phyloP scores from a whole-genome alignment of 2,113 vertebrate genomes.

The Ornithorhynchus anatinus region DNA sequence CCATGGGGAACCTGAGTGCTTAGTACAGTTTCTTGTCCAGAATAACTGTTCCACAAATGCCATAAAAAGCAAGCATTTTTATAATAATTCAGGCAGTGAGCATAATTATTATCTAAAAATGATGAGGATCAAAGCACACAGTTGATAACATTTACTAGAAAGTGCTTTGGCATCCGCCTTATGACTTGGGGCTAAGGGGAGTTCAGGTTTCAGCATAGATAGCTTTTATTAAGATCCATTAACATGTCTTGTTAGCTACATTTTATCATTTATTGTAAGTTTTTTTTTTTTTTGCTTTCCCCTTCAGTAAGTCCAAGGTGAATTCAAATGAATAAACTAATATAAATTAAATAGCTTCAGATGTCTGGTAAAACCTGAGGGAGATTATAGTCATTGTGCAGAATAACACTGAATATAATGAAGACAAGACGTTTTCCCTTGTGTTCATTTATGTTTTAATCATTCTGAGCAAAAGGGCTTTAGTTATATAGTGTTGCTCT shows the following conservation, averaged over 20 bases:
- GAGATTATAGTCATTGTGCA: constrained; percentile 30
- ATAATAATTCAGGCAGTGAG: background rate
- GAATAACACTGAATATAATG: constrained; percentile 29
- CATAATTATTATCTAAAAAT: constrained; percentile 24
- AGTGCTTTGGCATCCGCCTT: background rate
- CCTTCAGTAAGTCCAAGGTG: constrained; percentile 19
- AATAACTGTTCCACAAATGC: too few relatives aligned
- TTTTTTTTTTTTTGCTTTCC: background rate
- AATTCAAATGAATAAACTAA: constrained; percentile 48
- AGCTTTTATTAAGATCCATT: constrained; percentile 14
- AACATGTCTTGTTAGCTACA: constrained; percentile 34
- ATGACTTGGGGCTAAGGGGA: constrained; percentile 11
- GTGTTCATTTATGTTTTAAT: constrained; percentile 41
- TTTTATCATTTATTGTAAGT: constrained; percentile 8
- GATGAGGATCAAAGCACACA: background rate
- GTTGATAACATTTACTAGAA: constrained; percentile 7
- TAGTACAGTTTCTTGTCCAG: too few relatives aligned
- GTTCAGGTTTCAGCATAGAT: background rate
- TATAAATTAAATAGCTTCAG: constrained; percentile 38
- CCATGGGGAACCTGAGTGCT: too few relatives aligned
- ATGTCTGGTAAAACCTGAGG: constrained; percentile 41
- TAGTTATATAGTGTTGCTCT: constrained; percentile 18
- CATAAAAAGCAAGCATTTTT: too few relatives aligned
- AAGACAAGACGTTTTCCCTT: constrained; percentile 43
- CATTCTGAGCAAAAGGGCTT: constrained; percentile 25